A percentile compares a stretch with the other conserved stretches of the same genome.
Conservation (phyloP, 1,140 invertebrate genomes). For the Meloidogyne chitwoodi region DNA sequence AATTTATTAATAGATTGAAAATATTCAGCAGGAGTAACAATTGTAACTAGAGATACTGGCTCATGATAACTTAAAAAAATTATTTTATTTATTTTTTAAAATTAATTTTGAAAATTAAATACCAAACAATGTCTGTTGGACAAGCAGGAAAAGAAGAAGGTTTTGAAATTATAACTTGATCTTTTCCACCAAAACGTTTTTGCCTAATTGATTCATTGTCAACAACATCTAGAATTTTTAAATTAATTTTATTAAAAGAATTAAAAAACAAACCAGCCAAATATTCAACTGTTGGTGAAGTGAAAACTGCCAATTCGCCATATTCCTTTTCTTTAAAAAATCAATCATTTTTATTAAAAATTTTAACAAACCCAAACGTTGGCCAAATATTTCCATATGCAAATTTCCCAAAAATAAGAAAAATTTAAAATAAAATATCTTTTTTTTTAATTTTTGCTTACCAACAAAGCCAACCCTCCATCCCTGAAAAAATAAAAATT, state of each 20-base stretch:
- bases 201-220: slow-evolving; percentile 68
- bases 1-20: slow-evolving; percentile 61
- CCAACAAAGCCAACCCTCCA: slow-evolving; percentile 60
- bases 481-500: slow-evolving; percentile 66
- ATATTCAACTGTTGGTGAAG: slow-evolving; percentile 88
- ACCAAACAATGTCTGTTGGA: slow-evolving; percentile 38
- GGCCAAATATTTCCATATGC: slow-evolving; percentile 75
- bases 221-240: slow-evolving; percentile 67
- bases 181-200: slow-evolving; percentile 66
- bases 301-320: slow-evolving; percentile 79
- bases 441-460: neutral
- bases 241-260: neutral
- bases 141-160: slow-evolving; percentile 66
- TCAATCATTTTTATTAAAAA: neutral
- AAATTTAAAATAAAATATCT: neutral
- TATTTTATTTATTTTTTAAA: neutral
- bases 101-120: slow-evolving; percentile 68
- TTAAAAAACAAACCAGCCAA: slow-evolving; percentile 62
- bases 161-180: slow-evolving; percentile 76
- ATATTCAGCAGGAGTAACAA: slow-evolving; percentile 68
- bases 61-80: slow-evolving; percentile 64
- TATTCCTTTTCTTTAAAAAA: slow-evolving; percentile 85
- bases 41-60: slow-evolving; percentile 81
- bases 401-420: slow-evolving; percentile 65
- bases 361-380: slow-evolving; percentile 17